Conservation (phyloP, 2,888 invertebrate species). For the Cataglyphis cursor region DNA sequence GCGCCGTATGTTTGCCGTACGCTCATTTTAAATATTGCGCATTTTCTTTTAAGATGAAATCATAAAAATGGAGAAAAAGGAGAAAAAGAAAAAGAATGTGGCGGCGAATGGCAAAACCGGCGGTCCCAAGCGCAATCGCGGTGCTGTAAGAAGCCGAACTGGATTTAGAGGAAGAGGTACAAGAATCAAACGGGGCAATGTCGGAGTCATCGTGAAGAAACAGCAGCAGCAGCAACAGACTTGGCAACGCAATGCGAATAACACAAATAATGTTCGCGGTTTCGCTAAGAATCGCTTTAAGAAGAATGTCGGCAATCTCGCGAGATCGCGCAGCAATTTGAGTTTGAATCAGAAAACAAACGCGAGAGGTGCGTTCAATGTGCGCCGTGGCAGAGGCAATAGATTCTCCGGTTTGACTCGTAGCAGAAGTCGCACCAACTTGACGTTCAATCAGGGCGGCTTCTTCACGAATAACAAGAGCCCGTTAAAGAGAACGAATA, state of each 20-base stretch:
- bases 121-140: constrained; percentile 65
- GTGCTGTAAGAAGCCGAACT: constrained; percentile 67
- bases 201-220: constrained; percentile 58
- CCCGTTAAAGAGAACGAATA: constrained; percentile 80
- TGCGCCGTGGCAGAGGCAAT: constrained; percentile 75
- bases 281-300: constrained; percentile 81
- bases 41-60: constrained; percentile 87
- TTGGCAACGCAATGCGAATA: constrained; percentile 73
- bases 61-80: constrained; percentile 86
- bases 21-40: constrained; percentile 80
- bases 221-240: constrained; percentile 61
- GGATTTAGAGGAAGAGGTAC: constrained; percentile 71
- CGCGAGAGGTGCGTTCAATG: constrained; percentile 72
- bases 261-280: constrained; percentile 74
- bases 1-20: constrained; percentile 74
- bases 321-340: constrained; percentile 79
- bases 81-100: constrained; percentile 84
- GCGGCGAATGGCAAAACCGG: constrained; percentile 76
- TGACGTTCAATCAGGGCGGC: constrained; percentile 75
- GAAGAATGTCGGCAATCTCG: constrained; percentile 72
- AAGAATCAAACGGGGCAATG: constrained; percentile 72
- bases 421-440: constrained; percentile 82
- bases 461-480: constrained; percentile 78
- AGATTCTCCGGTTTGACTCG: constrained; percentile 79
- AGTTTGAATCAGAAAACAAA: constrained; percentile 78